Conservation (phyloP, 35 echinoderm and acorn worm species). For the Patiria miniata region DNA sequence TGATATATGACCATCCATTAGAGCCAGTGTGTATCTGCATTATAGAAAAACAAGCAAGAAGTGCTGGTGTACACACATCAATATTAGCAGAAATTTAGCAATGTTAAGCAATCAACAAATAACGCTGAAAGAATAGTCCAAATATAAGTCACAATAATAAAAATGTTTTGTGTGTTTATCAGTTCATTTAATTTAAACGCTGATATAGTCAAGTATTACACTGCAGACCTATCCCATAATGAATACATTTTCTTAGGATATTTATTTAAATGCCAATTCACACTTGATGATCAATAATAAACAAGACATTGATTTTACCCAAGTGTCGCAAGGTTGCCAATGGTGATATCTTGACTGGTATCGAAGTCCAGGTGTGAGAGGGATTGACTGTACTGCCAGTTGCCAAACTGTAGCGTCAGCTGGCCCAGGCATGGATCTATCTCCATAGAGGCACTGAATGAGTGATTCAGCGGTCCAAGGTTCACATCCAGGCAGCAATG, state of each 20-base stretch:
- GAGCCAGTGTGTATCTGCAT: not conserved
- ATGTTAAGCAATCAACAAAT: too few species aligned
- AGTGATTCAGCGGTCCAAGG: not conserved
- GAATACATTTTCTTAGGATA: too few species aligned
- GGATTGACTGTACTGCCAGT: slow-evolving; percentile 25
- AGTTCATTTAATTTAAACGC: too few species aligned
- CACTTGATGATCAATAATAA: not conserved
- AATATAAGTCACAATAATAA: too few species aligned
- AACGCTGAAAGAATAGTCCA: too few species aligned
- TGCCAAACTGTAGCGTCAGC: slow-evolving; percentile 11
- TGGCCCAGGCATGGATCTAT: slow-evolving; percentile 24
- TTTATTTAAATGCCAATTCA: too few species aligned
- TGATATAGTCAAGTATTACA: too few species aligned
- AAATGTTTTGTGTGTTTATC: too few species aligned
- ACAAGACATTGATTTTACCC: not conserved
- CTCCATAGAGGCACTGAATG: not conserved
- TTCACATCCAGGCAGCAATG: too few species aligned
- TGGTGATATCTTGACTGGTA: not conserved
- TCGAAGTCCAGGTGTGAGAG: not conserved
- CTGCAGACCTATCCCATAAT: too few species aligned
- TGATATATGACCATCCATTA: not conserved
- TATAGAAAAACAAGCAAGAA: not conserved
- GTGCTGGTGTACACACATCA: not conserved
- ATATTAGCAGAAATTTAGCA: too few species aligned
- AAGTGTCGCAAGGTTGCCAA: not conserved